Base-by-base conservation (phyloP, 2,888 invertebrate genomes). In the Odontothrips loti region DNA sequence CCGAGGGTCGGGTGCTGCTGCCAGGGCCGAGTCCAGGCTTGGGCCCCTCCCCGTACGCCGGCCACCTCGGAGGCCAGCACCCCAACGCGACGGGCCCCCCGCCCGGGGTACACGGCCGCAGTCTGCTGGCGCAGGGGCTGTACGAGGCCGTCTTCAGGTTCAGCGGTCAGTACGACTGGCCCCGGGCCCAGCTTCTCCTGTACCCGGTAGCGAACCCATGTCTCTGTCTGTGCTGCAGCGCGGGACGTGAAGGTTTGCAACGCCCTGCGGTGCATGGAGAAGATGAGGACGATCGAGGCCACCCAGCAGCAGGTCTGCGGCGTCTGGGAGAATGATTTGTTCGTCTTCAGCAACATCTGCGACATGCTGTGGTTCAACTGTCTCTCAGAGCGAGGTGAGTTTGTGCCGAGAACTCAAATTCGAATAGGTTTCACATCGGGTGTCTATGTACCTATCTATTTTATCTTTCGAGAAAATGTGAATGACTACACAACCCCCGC, bases 361-460 rank as follows among this genome's bases (percentile, higher is more conserved):
- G 68, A 75, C 68, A 11, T 75, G 68, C 68, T 75, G 68, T 75
- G 68, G 68, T 75, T 75, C 68, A 75, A 75, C 68, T 75, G 68
- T 27, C 23, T 75, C 23, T 23, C 68, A 11, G 68, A 75, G 27
- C 23, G 68, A 27, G 12, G 68, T 75, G 27, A 9, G 68, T 58
- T 20, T n/a, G n/a, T n/a, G n/a, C n/a, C n/a, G n/a, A n/a, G n/a
- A n/a, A n/a, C n/a, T n/a, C n/a, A n/a, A n/a, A n/a, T n/a, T n/a
- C n/a, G n/a, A n/a, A n/a, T n/a, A n/a, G n/a, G n/a, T n/a, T n/a
- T n/a, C n/a, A n/a, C n/a, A n/a, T n/a, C n/a, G n/a, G n/a, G n/a
- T n/a, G n/a, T n/a, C n/a, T n/a, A n/a, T n/a, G n/a, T n/a, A n/a
- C n/a, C n/a, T n/a, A n/a, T n/a, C n/a, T n/a, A n/a, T n/a, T n/a